A percentile compares a stretch with the other conserved stretches of the same genome.
These are phyloP conservation scores for Lasioglossum baleicum DNA, from an alignment of 1,140 invertebrate genomes.

Conservation along the genomic window DNA sequence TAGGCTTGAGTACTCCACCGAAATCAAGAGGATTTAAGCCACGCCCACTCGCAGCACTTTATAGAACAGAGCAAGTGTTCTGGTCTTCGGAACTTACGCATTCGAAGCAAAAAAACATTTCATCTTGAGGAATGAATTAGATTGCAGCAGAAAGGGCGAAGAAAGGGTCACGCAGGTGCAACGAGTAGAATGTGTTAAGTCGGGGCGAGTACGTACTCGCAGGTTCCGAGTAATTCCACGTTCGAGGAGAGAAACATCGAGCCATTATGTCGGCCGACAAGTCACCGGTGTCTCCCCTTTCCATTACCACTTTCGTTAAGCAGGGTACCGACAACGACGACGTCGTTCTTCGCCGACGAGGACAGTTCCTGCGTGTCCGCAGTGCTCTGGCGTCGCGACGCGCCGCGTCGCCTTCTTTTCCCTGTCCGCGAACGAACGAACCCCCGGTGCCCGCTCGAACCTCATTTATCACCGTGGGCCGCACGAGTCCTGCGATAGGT, in stretches of 20 bases:
- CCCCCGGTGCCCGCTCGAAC: conserved; percentile 1
- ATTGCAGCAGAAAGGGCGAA: too few species aligned
- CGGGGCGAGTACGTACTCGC: background rate
- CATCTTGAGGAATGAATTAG: too few species aligned
- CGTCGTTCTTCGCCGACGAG: conserved; percentile 32
- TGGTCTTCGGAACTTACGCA: too few species aligned
- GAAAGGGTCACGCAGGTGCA: too few species aligned
- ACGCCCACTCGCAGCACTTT: too few species aligned
- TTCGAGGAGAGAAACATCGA: conserved; percentile 33
- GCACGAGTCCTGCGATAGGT: conserved; percentile 49
- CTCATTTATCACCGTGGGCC: conserved; percentile 47
- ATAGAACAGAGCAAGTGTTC: too few species aligned
- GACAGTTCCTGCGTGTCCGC: conserved; percentile 11
- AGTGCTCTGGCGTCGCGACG: background rate
- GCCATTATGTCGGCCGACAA: conserved; percentile 44
- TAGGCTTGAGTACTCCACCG: too few species aligned
- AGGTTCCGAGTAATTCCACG: background rate
- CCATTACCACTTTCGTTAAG: conserved; percentile 27
- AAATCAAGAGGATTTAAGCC: too few species aligned
- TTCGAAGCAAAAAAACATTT: too few species aligned
- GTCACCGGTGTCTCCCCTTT: conserved; percentile 25
- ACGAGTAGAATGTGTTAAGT: background rate
- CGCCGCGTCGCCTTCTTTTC: conserved; percentile 17
- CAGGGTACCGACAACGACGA: conserved; percentile 21
- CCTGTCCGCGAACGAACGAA: background rate